phyloP scores from a whole-genome alignment of 2,888 invertebrate species.

The Phalangium opilio region DNA sequence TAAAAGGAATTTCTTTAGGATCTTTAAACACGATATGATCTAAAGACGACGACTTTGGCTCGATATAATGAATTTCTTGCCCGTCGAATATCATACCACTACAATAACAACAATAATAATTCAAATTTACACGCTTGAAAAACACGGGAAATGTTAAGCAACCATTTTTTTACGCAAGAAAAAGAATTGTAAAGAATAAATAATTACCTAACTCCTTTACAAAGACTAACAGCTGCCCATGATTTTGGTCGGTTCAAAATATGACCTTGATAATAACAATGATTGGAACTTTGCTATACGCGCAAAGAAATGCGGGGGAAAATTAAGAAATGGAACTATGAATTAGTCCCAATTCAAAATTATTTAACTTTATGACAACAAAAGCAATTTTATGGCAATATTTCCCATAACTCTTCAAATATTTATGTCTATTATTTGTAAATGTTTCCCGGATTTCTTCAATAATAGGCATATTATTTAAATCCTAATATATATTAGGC shows the following conservation, averaged over 20 bases:
- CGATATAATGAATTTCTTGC: constrained; percentile 53
- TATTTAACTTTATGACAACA: too few relatives aligned
- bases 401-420: too few relatives aligned
- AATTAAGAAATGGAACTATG: too few relatives aligned
- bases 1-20: too few relatives aligned
- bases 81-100: constrained; percentile 66
- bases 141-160: neutral
- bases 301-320: too few relatives aligned
- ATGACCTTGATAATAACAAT: constrained; percentile 59
- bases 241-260: constrained; percentile 52
- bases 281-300: constrained; percentile 1
- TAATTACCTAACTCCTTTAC: constrained; percentile 41
- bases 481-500: too few relatives aligned
- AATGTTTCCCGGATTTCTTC: too few relatives aligned
- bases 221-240: constrained; percentile 72
- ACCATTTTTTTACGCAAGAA: neutral
- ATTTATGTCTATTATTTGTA: too few relatives aligned
- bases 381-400: too few relatives aligned
- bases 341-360: too few relatives aligned
- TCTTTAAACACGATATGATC: constrained; percentile 49
- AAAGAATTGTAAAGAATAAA: neutral
- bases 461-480: too few relatives aligned
- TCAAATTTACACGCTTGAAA: neutral
- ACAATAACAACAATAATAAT: neutral
- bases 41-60: constrained; percentile 27